These are phyloP conservation scores for Phalanger gymnotis DNA, from an alignment of 2,797 vertebrate species.

Conservation along the genomic window DNA sequence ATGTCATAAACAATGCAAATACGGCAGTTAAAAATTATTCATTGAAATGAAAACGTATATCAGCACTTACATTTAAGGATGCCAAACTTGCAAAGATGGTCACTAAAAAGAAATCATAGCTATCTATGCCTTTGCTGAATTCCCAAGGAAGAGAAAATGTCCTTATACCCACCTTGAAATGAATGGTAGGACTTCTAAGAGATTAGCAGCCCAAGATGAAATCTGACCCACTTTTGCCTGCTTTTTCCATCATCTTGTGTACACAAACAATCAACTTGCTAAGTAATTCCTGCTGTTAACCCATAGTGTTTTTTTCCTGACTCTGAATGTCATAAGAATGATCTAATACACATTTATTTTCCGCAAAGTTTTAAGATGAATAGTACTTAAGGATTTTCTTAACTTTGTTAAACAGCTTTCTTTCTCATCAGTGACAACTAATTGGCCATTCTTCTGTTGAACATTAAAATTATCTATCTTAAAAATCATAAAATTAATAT, in stretches of 20 bases:
- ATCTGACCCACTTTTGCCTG: conserved; percentile 79
- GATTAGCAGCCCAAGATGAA: conserved; percentile 76
- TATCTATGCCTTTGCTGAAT: conserved; percentile 47
- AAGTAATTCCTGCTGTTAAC: conserved; percentile 69
- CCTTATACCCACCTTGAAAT: conserved; percentile 60
- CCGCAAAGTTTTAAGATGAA: conserved; percentile 29
- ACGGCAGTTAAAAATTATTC: conserved; percentile 47
- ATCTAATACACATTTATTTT: not conserved
- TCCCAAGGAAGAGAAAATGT: conserved; percentile 45
- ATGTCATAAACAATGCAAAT: not conserved
- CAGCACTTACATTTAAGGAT: conserved; percentile 48
- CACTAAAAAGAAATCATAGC: conserved; percentile 42
- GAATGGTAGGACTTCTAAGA: conserved; percentile 58
- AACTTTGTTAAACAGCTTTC: conserved; percentile 51
- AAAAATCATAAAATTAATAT: conserved; percentile 57
- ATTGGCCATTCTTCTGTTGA: conserved; percentile 36
- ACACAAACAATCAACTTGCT: conserved; percentile 70
- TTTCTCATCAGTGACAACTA: conserved; percentile 55
- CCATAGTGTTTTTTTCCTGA: conserved; percentile 53
- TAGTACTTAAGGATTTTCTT: not conserved
- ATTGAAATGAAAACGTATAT: conserved; percentile 55
- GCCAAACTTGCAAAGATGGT: conserved; percentile 34
- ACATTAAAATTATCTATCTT: conserved; percentile 52
- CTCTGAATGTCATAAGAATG: conserved; percentile 52
- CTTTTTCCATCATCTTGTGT: conserved; percentile 59